Evolutionary conservation across 2,797 vertebrate genomes (phyloP).

Genomic region (Leptodactylus fallax): DNA sequence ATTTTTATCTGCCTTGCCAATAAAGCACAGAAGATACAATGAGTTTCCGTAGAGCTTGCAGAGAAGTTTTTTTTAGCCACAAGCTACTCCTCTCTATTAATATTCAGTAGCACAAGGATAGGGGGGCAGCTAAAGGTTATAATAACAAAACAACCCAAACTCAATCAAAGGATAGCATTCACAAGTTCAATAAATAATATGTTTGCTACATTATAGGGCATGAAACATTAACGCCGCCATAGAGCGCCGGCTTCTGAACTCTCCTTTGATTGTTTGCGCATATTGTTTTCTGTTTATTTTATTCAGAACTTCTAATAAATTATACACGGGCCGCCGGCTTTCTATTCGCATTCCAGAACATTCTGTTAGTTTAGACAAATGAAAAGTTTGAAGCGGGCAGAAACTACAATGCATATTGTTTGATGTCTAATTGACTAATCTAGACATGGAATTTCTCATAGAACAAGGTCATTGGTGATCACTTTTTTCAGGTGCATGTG

Average conservation of each 20-base stretch:
- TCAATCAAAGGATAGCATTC: constrained; percentile 1
- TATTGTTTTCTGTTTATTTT: constrained; percentile 16
- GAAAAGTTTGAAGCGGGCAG: constrained; percentile 35
- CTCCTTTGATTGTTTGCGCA: constrained; percentile 13
- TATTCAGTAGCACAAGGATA: not conserved
- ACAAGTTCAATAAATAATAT: constrained; percentile 13
- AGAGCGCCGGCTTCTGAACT: not conserved
- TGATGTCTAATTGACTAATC: constrained; percentile 56
- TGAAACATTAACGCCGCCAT: not conserved
- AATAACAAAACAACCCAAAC: constrained; percentile 3
- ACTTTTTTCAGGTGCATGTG: constrained; percentile 53
- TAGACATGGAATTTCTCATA: constrained; percentile 59
- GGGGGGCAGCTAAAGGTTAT: not conserved
- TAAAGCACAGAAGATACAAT: not conserved
- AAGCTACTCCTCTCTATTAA: not conserved
- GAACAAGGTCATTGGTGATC: constrained; percentile 57
- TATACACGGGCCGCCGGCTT: constrained; percentile 30
- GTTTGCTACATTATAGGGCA: not conserved
- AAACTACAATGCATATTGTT: constrained; percentile 49
- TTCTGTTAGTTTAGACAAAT: constrained; percentile 56
- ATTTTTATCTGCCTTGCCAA: not conserved
- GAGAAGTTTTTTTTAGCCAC: not conserved
- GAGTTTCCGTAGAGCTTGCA: not conserved
- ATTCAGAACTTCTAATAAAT: constrained; percentile 39
- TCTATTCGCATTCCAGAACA: constrained; percentile 39